Base-by-base conservation (phyloP, 1,140 invertebrate genomes). In the Hylaeus volcanicus region DNA sequence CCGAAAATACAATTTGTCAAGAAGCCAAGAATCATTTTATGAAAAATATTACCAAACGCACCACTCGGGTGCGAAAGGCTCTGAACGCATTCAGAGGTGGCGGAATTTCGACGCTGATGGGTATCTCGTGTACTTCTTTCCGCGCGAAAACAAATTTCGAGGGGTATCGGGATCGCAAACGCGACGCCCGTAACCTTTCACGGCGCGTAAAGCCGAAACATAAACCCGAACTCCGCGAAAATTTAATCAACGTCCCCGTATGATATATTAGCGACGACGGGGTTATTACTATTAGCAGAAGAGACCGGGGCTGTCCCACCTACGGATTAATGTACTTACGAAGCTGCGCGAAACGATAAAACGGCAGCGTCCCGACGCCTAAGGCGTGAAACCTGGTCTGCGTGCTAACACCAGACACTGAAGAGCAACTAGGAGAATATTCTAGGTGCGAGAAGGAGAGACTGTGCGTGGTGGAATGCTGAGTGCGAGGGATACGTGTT, bases 161-260 rank as follows among this genome's bases (percentile, higher is more conserved):
- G 48, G 26, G 48, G 68, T 56, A 74, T 79, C 77, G 77, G 74
- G 63, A 79, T 66, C 70, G 51, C 51, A 39, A 26, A 37, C 60
- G 15, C 66, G 58, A 26, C 61, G 61, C 70, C 73, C 70, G 14
- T 79, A 79, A 79, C 61, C 74, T 79, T 79, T 79, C 60, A 74
- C 77, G 70, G 3, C 6, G 51, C 61, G 56, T 79, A 79, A 79
- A 79, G 69, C 69, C 5, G 69, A 79, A 79, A 65, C 76, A 72
- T 79, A 73, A 79, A 79, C 76, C 69, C 15, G 43, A 79, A 79
- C 61, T 74, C 26, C 43, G 61, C 70, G 70, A 68, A 71, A 80
- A 85, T 85, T 85, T 84, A 84, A 85, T 85, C 83, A 76, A 85
- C 80, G 84, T 85, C 74, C 72, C 51, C 26, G 56, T 48, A 68